Evolutionary conservation across 2,113 vertebrate species (phyloP), one percentile per base, ranked within the genome.

Genomic region (Urocolius indicus): DNA sequence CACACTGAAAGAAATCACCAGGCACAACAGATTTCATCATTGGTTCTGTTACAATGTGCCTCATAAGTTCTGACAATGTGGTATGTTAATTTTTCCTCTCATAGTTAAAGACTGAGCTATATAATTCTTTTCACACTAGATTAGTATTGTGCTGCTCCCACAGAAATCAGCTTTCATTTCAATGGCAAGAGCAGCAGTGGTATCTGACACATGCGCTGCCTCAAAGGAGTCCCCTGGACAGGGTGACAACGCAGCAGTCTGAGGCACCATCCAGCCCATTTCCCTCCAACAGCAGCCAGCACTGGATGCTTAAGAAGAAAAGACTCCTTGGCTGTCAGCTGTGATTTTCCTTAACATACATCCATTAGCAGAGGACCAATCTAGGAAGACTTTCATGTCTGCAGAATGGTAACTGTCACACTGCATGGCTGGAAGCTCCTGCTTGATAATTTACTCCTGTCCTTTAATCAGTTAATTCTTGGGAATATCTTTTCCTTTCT

Each of bases 1-100:
- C 99, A 13, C 99, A 99, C 99, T 99, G 95, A 43, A 93, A 95
- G 51, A 94, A 61, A 96, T 24, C 82, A 94, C 59, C 87, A 87
- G 49, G 67, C 36, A 90, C 9, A 34, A 45, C 13, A 89, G 23
- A 36, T 43, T 20, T n/a, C 27, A 78, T 2, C 3, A 15, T 46
- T 18, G 57, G 73, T 16, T 20, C 57, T 48, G 30, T 19, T 2
- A 22, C 21, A 71, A 49, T 54, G 49, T 1, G 3, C 10, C 52
- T 74, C 55, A 49, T 13, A 89, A 68, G 32, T 58, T 81, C 16
- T 52, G 78, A 46, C 32, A n/a, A 55, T 3, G 30, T 5, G 10
- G 45, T 63, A 71, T 1, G 10, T 74, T 27, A 80, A 66, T 69
- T 68, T 9, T 52, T 15, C 16, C 57, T 66, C 23, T 71, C 36